Conservation (phyloP, 2,113 vertebrate species). For the Psophia crepitans region DNA sequence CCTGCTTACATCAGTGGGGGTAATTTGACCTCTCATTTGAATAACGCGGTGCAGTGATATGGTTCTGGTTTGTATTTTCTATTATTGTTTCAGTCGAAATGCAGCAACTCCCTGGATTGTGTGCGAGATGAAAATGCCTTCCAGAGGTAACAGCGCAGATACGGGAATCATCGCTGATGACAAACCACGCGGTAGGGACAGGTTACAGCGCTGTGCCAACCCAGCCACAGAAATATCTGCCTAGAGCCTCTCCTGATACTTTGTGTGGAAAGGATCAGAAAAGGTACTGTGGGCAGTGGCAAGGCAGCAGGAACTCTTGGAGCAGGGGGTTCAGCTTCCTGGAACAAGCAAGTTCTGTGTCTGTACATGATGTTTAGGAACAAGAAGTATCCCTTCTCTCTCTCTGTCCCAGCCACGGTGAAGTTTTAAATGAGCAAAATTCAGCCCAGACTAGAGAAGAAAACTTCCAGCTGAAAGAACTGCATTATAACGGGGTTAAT, state of each 20-base stretch:
- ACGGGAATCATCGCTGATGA: background rate
- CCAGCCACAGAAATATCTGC: background rate
- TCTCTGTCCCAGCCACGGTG: background rate
- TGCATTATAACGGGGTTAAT: background rate
- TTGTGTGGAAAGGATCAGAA: background rate
- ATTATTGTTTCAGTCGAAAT: background rate
- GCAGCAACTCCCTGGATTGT: background rate
- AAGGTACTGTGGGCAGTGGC: background rate
- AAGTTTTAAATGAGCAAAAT: background rate
- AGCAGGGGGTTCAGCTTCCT: background rate
- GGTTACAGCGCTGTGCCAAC: background rate
- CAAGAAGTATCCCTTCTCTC: background rate
- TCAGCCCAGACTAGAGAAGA: background rate
- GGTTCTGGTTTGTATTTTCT: slow-evolving; percentile 38
- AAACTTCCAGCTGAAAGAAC: background rate
- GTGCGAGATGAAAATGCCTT: background rate
- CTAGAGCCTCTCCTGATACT: background rate
- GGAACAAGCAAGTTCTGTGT: background rate
- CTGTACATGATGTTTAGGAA: background rate
- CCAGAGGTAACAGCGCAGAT: background rate
- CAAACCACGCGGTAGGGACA: background rate
- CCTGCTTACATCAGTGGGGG: slow-evolving; percentile 36
- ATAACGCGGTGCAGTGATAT: background rate
- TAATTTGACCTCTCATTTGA: slow-evolving; percentile 54
- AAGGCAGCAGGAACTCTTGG: background rate